phyloP scores from a whole-genome alignment of 2,797 vertebrate genomes.

The Chrosomus eos region DNA sequence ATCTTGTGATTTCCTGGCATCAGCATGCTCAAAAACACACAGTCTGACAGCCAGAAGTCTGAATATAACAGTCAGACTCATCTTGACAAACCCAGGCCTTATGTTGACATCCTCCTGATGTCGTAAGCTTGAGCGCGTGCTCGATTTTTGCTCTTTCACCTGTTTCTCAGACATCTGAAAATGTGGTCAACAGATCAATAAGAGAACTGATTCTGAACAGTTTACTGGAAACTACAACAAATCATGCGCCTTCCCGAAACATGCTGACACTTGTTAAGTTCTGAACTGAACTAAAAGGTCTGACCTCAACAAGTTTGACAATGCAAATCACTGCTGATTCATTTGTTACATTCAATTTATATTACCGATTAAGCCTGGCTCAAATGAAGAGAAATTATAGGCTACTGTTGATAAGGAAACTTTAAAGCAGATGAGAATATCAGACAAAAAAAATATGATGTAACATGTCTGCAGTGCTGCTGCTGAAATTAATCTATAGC shows the following conservation, averaged over 20 bases:
- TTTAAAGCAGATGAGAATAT: background rate
- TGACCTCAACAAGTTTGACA: conserved; percentile 11
- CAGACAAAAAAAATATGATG: background rate
- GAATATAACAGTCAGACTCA: background rate
- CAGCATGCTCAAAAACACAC: background rate
- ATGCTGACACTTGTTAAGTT: conserved; percentile 31
- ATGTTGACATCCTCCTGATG: background rate
- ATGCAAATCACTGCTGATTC: background rate
- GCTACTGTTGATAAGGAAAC: background rate
- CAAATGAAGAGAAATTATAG: background rate
- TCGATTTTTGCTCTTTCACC: background rate
- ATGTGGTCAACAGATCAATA: conserved; percentile 29
- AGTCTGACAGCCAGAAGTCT: background rate
- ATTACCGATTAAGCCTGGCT: background rate
- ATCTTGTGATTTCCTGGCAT: conserved; percentile 9
- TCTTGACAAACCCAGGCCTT: background rate
- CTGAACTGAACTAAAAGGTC: background rate
- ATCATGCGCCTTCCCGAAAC: background rate
- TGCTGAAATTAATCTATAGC: background rate
- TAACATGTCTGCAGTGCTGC: background rate
- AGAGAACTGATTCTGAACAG: conserved; percentile 12
- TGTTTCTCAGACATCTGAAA: background rate
- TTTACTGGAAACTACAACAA: background rate
- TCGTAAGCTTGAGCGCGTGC: background rate
- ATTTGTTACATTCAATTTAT: conserved; percentile 14